Conservation (phyloP, 2,888 invertebrate species). For the Adineta ricciae region DNA sequence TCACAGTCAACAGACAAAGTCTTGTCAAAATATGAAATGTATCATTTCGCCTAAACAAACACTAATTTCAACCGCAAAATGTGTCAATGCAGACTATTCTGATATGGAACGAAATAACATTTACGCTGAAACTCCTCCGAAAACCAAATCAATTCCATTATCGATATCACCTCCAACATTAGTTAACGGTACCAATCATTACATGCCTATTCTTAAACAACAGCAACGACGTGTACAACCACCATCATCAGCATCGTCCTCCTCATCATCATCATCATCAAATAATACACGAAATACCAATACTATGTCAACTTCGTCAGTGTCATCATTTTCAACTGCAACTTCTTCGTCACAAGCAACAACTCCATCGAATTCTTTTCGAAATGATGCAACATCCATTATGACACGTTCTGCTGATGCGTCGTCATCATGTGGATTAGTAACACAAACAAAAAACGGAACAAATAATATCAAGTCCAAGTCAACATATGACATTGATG, state of each 20-base stretch:
- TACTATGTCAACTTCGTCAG: background rate
- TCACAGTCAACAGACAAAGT: background rate
- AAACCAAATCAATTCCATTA: background rate
- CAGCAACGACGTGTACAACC: background rate
- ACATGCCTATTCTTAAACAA: background rate
- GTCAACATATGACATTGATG: slow-evolving; percentile 9
- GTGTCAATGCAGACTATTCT: background rate
- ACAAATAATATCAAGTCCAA: background rate
- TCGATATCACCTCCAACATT: background rate
- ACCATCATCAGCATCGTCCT: background rate
- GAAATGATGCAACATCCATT: background rate
- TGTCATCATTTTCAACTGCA: slow-evolving; percentile 7
- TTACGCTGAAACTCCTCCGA: background rate
- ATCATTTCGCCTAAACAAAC: background rate
- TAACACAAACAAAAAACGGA: background rate
- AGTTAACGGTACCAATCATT: slow-evolving; percentile 9
- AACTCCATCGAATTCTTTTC: background rate
- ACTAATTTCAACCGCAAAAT: background rate
- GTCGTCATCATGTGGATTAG: background rate
- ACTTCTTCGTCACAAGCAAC: background rate
- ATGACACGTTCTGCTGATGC: slow-evolving; percentile 12
- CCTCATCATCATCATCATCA: background rate
- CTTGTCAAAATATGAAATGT: slow-evolving; percentile 12
- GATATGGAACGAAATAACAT: slow-evolving; percentile 20
- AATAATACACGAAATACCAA: background rate